Evolutionary conservation across 2,113 vertebrate species (phyloP).

Genomic region (Melanerpes aurifrons): DNA sequence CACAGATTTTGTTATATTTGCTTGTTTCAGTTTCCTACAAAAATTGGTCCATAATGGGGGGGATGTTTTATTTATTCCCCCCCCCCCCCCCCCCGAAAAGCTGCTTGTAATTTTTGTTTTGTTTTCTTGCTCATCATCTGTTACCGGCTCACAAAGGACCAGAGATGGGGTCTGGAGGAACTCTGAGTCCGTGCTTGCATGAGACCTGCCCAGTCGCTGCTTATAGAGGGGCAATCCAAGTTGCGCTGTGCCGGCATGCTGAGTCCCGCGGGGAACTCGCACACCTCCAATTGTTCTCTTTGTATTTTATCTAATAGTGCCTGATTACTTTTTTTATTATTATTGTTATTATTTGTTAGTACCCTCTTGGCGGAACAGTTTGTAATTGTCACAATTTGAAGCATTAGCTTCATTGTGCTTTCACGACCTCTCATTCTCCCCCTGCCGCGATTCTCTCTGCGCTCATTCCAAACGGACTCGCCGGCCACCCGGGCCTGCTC

Average conservation of each 20-base stretch:
- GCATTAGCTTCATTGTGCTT: slow-evolving; percentile 86
- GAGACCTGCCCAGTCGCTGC: slow-evolving; percentile 63
- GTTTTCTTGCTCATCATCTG: slow-evolving; percentile 65
- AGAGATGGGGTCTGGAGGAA: slow-evolving; percentile 63
- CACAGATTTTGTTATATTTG: slow-evolving; percentile 79
- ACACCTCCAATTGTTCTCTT: slow-evolving; percentile 74
- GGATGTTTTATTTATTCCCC: not conserved
- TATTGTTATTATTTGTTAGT: slow-evolving; percentile 46
- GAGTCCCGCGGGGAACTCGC: slow-evolving; percentile 67
- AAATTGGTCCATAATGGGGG: slow-evolving; percentile 48
- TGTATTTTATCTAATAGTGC: slow-evolving; percentile 82
- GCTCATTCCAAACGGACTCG: too few relatives aligned
- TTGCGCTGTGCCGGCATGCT: slow-evolving; percentile 76
- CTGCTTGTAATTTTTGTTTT: slow-evolving; percentile 37
- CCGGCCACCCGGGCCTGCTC: too few relatives aligned
- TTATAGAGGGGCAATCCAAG: slow-evolving; percentile 29
- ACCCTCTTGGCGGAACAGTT: slow-evolving; percentile 80
- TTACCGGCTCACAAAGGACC: slow-evolving; percentile 61
- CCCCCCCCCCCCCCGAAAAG: not conserved
- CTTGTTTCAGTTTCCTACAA: slow-evolving; percentile 76
- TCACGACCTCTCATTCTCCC: slow-evolving; percentile 76
- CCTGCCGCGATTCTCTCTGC: not conserved
- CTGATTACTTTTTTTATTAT: slow-evolving; percentile 47
- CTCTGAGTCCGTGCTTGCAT: slow-evolving; percentile 74
- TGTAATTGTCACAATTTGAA: slow-evolving; percentile 84